Evolutionary conservation across 2,797 vertebrate genomes (phyloP).

Genomic region (Schizopygopsis pylzovi): DNA sequence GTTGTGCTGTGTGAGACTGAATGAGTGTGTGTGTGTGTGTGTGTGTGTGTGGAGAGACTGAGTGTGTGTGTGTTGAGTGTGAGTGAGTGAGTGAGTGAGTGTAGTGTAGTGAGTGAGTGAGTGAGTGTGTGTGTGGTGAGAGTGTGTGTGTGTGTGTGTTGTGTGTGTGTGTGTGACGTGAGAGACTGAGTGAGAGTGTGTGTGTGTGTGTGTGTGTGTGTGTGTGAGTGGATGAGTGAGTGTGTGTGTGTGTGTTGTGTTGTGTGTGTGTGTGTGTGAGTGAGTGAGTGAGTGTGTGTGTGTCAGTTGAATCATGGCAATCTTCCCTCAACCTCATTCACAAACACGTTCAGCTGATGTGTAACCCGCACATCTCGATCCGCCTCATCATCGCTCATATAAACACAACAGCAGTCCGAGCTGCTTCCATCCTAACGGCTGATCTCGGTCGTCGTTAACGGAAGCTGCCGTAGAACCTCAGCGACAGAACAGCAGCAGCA

Average conservation of each 20-base stretch:
- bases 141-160: no score
- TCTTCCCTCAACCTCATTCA: constrained; percentile 45
- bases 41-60: no score
- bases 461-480: neutral
- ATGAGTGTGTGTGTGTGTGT: no score
- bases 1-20: no score
- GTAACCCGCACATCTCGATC: constrained; percentile 37
- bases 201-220: neutral
- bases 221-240: no score
- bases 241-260: no score
- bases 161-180: neutral
- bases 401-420: constrained; percentile 32
- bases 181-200: no score
- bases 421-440: neutral
- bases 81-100: no score
- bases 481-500: neutral
- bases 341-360: constrained; percentile 33
- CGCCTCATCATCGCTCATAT: constrained; percentile 38
- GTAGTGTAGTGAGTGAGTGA: no score
- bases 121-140: no score
- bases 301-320: constrained; percentile 4
- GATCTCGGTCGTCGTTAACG: neutral
- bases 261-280: neutral
- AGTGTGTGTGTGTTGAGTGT: no score
- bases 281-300: neutral